Base-by-base conservation (phyloP, 2,888 invertebrate species). In the Spodoptera exigua region DNA sequence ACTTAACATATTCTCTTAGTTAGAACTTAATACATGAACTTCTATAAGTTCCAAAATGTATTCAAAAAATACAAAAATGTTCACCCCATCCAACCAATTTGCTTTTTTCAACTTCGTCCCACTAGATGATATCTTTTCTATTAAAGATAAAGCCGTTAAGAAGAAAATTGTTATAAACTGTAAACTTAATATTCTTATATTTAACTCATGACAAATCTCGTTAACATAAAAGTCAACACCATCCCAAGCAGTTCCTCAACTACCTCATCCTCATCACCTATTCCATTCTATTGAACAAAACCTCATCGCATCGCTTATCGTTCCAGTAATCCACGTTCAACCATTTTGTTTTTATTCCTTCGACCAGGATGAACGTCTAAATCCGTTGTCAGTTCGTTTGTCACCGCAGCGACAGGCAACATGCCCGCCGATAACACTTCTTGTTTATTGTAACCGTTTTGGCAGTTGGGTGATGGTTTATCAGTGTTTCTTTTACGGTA, bases 351-450 rank as follows among this genome's bases (percentile, higher is more conserved):
- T 59, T 80, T 72, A 77, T 82, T 81, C 79, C 74, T 62, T 61
- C 66, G 60, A 68, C 52, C 64, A 53, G 77, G 76, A 76, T 79
- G 76, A 82, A 89, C 80, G 85, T 89, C 90, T 90, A 89, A 89
- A 90, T 90, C 81, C 82, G 64, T 64, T 48, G 71, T 43, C 60
- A 69, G 80, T 75, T 72, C 79, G 78, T 88, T 87, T 89, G 88
- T 89, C 86, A 81, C 63, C 79, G 83, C 77, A 79, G 76, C 83
- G 88, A 84, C 85, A 78, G 79, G 70, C 61, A 77, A 85, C 88
- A 83, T 82, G 83, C 74, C 58, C 72, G 74, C 67, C 70, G 89
- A 89, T 89, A 89, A 88, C 79, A 73, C 66, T 74, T 55, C 62
- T 76, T 66, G 74, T 78, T 79, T 78, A 80, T 80, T 79, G 82